Conservation (phyloP, 2,797 vertebrate species). For the Sebastes nivosus region DNA sequence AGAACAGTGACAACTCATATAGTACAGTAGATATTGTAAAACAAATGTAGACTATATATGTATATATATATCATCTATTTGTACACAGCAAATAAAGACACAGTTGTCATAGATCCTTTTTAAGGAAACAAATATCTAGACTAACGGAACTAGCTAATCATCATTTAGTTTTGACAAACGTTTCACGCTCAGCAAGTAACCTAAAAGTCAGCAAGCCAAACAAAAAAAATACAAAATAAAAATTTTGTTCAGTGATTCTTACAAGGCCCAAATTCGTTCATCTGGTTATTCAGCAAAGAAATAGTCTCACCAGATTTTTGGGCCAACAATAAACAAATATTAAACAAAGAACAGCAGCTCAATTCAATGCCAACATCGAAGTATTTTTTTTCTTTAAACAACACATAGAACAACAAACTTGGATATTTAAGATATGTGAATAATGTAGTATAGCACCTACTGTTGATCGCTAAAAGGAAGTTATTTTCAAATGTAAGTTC, state of each 20-base stretch:
- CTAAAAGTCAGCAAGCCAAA: constrained; percentile 87
- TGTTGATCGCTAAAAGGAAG: constrained; percentile 99
- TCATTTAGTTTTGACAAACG: constrained; percentile 99
- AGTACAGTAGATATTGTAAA: constrained; percentile 96
- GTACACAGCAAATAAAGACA: constrained; percentile 99
- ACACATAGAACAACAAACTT: constrained; percentile 98
- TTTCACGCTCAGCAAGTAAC: constrained; percentile 98
- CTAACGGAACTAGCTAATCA: constrained; percentile 99
- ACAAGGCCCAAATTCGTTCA: constrained; percentile 79
- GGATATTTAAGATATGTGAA: constrained; percentile 99
- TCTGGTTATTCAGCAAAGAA: constrained; percentile 76
- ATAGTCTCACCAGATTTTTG: constrained; percentile 76
- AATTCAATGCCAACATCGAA: constrained; percentile 89
- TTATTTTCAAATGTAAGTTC: constrained; percentile 90
- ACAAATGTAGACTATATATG: constrained; percentile 99
- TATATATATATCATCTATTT: constrained; percentile 99
- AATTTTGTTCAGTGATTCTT: constrained; percentile 82
- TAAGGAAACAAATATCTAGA: constrained; percentile 99
- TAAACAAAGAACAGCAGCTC: constrained; percentile 87
- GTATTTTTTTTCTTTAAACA: constrained; percentile 88
- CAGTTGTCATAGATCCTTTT: constrained; percentile 98
- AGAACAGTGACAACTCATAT: constrained; percentile 99
- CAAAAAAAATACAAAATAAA: constrained; percentile 59
- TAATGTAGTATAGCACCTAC: constrained; percentile 99
- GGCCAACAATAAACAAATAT: constrained; percentile 83